Evolutionary conservation across 2,888 invertebrate genomes (phyloP).

Genomic region (Leucophora obtusa): DNA sequence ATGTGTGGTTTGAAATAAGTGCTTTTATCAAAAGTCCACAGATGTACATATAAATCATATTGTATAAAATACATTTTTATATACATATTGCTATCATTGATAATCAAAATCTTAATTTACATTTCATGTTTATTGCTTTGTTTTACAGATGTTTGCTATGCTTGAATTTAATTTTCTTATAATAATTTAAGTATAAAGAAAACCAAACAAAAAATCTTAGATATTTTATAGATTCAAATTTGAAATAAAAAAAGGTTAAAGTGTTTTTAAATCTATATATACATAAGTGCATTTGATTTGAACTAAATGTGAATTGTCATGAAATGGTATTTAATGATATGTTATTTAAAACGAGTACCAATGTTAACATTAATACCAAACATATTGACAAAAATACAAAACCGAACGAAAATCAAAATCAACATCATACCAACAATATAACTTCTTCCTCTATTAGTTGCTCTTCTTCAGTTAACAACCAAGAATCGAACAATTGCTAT

Average conservation of each 20-base stretch:
- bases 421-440: constrained; percentile 39
- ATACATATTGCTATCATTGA: not conserved
- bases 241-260: constrained; percentile 41
- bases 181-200: constrained; percentile 36
- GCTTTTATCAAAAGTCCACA: no score
- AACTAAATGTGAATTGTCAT: constrained; percentile 73
- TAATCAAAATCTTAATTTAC: constrained; percentile 38
- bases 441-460: constrained; percentile 44
- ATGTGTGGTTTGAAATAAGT: no score
- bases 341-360: constrained; percentile 73
- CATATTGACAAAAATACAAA: constrained; percentile 51
- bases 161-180: constrained; percentile 56
- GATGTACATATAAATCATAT: no score
- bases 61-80: not conserved
- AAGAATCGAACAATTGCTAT: constrained; percentile 30
- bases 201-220: constrained; percentile 2
- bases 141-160: constrained; percentile 61
- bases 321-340: constrained; percentile 79
- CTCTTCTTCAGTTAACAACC: constrained; percentile 26
- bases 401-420: constrained; percentile 48
- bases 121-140: constrained; percentile 52
- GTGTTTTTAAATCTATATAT: constrained; percentile 9
- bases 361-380: constrained; percentile 50
- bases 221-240: constrained; percentile 29
- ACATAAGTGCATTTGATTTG: constrained; percentile 67